Percentiles rank a stretch among this genome's conserved stretches.
Conservation (phyloP, 2,113 vertebrate genomes). For the Herpetotheres cachinnans region DNA sequence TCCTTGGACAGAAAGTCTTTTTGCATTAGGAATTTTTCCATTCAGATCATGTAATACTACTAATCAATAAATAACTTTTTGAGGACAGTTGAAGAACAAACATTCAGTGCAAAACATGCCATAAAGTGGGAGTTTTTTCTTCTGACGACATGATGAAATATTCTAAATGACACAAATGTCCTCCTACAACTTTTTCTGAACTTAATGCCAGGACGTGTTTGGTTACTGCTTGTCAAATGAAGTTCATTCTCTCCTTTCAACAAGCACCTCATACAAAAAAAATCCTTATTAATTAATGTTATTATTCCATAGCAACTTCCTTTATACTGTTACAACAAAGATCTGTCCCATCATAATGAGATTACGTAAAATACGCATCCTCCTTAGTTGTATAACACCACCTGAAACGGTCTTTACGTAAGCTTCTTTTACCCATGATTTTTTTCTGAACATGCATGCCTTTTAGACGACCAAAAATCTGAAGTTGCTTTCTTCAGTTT, state of each 20-base stretch:
- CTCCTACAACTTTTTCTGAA: constrained; percentile 30
- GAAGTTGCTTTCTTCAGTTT: background rate
- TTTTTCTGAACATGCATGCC: background rate
- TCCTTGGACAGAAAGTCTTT: background rate
- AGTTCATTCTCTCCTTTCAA: constrained; percentile 20
- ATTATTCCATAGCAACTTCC: constrained; percentile 38
- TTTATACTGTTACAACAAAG: constrained; percentile 25
- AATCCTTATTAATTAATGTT: constrained; percentile 28
- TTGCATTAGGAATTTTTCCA: background rate
- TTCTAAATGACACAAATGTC: background rate
- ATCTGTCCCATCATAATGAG: background rate
- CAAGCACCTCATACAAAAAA: background rate
- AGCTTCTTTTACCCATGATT: background rate
- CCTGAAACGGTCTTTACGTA: background rate
- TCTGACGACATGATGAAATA: background rate
- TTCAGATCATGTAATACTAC: background rate
- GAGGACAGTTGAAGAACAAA: constrained; percentile 10
- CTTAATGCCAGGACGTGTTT: background rate
- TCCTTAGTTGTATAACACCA: background rate
- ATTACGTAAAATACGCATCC: background rate
- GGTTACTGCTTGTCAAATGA: background rate
- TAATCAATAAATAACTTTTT: background rate
- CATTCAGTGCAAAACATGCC: background rate
- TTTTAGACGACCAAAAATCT: constrained; percentile 15
- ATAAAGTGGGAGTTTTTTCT: background rate